Percentiles rank a stretch among this genome's conserved stretches.
These are phyloP conservation scores for Xestobium rufovillosum DNA, from an alignment of 2,888 invertebrate genomes.

Conservation along the genomic window DNA sequence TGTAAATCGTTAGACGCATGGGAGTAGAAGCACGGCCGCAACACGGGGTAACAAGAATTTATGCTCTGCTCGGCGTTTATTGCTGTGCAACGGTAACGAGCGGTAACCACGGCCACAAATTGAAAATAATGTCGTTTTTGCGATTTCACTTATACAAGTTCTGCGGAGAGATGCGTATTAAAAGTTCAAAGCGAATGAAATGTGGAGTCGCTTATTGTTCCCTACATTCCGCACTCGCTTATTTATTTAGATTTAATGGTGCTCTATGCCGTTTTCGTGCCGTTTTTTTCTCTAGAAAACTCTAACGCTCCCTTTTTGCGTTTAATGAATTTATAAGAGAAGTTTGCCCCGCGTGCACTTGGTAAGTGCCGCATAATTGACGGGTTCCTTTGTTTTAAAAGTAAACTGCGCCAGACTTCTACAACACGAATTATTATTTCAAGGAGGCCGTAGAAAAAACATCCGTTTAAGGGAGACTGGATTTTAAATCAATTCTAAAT, in stretches of 20 bases:
- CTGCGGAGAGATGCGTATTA: constrained; percentile 23
- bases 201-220: constrained; percentile 32
- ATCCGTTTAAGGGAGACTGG: no score
- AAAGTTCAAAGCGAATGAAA: constrained; percentile 31
- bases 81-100: constrained; percentile 31
- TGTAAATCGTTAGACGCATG: no score
- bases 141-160: constrained; percentile 26
- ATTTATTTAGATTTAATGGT: constrained; percentile 36
- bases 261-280: constrained; percentile 16
- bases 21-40: background rate
- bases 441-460: no score
- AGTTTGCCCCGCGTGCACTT: no score
- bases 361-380: no score
- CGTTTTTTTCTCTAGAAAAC: no score
- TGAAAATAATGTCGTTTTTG: constrained; percentile 37
- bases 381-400: no score
- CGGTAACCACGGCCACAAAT: constrained; percentile 32
- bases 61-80: constrained; percentile 31
- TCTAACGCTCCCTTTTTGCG: no score
- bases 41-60: constrained; percentile 30
- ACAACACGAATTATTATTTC: no score
- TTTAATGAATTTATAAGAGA: no score
- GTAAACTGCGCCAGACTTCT: no score
- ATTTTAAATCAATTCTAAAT: no score
- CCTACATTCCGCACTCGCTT: constrained; percentile 29